Evolutionary conservation across 2,888 invertebrate genomes (phyloP).

Genomic region (Diabrotica balteata): DNA sequence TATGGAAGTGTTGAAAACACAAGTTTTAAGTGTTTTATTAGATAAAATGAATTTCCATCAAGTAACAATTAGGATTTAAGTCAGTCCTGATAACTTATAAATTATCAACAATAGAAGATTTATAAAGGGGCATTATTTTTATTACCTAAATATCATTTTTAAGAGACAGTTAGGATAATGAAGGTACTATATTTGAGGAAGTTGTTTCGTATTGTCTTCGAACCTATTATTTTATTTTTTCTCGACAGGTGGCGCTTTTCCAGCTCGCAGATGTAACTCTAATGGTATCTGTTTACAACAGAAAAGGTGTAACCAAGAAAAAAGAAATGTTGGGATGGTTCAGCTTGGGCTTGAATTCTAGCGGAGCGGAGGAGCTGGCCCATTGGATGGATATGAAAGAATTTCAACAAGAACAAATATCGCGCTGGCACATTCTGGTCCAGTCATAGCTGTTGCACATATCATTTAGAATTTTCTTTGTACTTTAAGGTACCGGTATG

Average conservation of each 20-base stretch:
- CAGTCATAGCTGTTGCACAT: constrained; percentile 64
- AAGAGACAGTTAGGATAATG: no score
- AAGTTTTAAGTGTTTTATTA: no score
- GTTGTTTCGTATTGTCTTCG: no score
- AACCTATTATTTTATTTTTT: background rate
- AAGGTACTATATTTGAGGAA: no score
- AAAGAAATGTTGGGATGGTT: constrained; percentile 99
- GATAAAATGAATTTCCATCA: no score
- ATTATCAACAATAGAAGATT: no score
- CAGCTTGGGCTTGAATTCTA: constrained; percentile 88
- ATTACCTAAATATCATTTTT: no score
- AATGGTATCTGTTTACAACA: constrained; percentile 91
- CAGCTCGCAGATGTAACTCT: constrained; percentile 94
- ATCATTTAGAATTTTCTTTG: constrained; percentile 26
- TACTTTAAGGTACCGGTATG: no score
- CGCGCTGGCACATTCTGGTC: constrained; percentile 92
- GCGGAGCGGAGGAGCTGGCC: constrained; percentile 88
- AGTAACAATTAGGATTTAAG: no score
- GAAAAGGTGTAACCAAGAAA: constrained; percentile 89
- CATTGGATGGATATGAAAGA: constrained; percentile 96
- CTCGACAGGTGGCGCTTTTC: constrained; percentile 84
- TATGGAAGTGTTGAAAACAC: no score
- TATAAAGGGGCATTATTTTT: no score
- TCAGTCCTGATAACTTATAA: no score
- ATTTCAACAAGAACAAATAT: constrained; percentile 86